phyloP scores from a whole-genome alignment of 2,113 vertebrate species.

The Ciconia boyciana region DNA sequence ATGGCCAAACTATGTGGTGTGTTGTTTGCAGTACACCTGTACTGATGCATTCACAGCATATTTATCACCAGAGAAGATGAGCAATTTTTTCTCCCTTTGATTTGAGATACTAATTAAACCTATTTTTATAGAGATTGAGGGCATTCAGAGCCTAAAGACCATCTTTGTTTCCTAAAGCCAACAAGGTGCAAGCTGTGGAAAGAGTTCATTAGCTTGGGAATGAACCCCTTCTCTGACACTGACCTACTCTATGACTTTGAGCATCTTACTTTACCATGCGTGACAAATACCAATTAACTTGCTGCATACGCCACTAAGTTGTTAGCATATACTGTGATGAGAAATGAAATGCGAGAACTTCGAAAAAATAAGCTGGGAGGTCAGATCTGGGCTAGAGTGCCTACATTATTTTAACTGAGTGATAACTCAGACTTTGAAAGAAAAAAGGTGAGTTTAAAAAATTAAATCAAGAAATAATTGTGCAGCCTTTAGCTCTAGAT shows the following conservation, averaged over 20 bases:
- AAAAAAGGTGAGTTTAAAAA: conserved; percentile 44
- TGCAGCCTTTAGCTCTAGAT: conserved; percentile 49
- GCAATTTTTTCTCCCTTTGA: conserved; percentile 7
- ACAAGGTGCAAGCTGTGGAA: not conserved
- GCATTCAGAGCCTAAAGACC: not conserved
- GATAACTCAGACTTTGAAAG: conserved; percentile 39
- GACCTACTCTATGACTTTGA: conserved; percentile 51
- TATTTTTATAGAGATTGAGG: conserved; percentile 23
- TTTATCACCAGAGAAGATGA: not conserved
- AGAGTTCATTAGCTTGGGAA: conserved; percentile 25
- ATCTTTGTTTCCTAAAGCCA: not conserved
- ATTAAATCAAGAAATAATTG: conserved; percentile 56
- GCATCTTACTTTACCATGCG: conserved; percentile 37
- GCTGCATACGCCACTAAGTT: conserved; percentile 3
- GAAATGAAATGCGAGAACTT: conserved; percentile 37
- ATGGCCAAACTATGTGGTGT: not conserved
- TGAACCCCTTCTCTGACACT: conserved; percentile 14
- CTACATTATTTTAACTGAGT: conserved; percentile 21
- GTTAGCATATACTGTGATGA: conserved; percentile 37
- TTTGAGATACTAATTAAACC: conserved; percentile 45
- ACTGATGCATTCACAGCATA: not conserved
- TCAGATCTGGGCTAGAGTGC: conserved; percentile 22
- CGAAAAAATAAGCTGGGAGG: not conserved
- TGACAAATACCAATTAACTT: conserved; percentile 61
- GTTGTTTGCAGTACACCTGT: not conserved